Conservation (phyloP, 2,113 vertebrate genomes). For the Theristicus caerulescens region DNA sequence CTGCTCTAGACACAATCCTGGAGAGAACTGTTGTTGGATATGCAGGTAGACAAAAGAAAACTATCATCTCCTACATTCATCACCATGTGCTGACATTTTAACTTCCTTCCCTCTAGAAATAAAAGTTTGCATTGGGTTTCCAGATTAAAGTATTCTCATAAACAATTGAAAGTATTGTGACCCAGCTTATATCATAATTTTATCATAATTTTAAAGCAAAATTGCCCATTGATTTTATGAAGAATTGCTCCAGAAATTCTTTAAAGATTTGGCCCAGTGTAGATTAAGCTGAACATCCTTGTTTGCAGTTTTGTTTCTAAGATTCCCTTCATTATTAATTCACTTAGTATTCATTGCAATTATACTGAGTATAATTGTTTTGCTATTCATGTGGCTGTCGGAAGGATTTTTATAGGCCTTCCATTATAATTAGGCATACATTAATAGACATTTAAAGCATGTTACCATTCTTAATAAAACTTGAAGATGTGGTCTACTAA, state of each 20-base stretch:
- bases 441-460: slow-evolving; percentile 68
- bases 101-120: not conserved
- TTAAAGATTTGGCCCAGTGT: not conserved
- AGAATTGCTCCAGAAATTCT: not conserved
- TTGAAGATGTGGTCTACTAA: slow-evolving; percentile 50
- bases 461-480: slow-evolving; percentile 64
- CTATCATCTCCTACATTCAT: not conserved
- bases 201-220: not conserved
- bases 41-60: not conserved
- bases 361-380: slow-evolving; percentile 67
- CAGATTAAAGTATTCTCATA: not conserved
- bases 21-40: not conserved
- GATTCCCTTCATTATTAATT: slow-evolving; percentile 49
- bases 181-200: not conserved
- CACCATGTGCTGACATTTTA: not conserved
- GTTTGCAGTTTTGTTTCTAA: slow-evolving; percentile 40
- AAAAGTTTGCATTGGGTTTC: not conserved
- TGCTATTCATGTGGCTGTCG: slow-evolving; percentile 60
- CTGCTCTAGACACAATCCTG: not conserved
- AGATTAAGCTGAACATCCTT: not conserved
- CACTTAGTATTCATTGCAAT: slow-evolving; percentile 35
- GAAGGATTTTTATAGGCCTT: slow-evolving; percentile 67
- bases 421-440: slow-evolving; percentile 67
- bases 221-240: not conserved
- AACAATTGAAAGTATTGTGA: not conserved